A percentile compares a stretch with the other conserved stretches of the same genome.
Conservation (phyloP, 2,888 invertebrate species). For the Xylota sylvarum region DNA sequence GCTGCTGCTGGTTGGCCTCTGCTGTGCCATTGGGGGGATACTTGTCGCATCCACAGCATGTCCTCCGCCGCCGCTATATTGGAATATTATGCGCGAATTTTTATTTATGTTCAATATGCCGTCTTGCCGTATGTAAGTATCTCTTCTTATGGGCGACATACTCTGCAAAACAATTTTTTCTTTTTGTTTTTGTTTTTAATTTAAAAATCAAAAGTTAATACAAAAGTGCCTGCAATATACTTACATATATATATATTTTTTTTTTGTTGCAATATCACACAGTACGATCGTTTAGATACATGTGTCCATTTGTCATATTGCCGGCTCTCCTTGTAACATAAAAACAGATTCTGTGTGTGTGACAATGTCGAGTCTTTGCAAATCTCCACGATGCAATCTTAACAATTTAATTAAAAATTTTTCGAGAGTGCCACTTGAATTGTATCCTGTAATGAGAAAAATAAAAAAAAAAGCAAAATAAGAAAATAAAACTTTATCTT, state of each 20-base stretch:
- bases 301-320: conserved; percentile 76
- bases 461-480: neutral
- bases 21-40: conserved; percentile 69
- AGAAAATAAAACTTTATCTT: conserved; percentile 60
- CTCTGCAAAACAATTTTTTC: neutral
- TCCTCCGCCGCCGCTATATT: conserved; percentile 65
- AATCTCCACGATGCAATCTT: conserved; percentile 74
- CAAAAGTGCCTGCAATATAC: conserved; percentile 1
- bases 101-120: conserved; percentile 67
- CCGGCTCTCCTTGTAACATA: conserved; percentile 70
- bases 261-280: conserved; percentile 52
- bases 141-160: conserved; percentile 56
- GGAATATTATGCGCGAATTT: conserved; percentile 73
- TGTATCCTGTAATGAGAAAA: conserved; percentile 57
- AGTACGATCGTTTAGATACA: conserved; percentile 71
- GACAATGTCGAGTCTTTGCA: conserved; percentile 60
- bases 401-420: conserved; percentile 77
- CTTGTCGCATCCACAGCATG: conserved; percentile 71
- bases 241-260: no score
- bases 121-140: conserved; percentile 50
- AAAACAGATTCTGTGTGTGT: conserved; percentile 41
- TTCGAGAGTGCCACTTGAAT: conserved; percentile 72
- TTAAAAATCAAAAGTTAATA: conserved; percentile 60
- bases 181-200: conserved; percentile 23
- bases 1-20: conserved; percentile 44